A percentile compares a stretch with the other conserved stretches of the same genome.
These are phyloP conservation scores for Plecturocebus donacophilus DNA, from an alignment of 2,113 vertebrate genomes.

Conservation along the genomic window DNA sequence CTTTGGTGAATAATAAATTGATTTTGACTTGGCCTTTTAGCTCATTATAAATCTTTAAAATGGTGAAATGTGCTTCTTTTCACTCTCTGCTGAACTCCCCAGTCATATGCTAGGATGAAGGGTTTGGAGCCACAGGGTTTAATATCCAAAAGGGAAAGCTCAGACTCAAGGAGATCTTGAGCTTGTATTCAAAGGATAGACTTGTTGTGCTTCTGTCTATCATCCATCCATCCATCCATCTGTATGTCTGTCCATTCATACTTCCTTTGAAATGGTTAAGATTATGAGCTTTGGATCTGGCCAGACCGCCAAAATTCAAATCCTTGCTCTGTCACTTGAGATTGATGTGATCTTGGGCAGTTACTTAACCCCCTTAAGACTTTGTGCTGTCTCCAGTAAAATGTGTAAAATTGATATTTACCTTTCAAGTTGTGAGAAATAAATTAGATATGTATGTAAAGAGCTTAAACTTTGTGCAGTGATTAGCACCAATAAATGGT, in stretches of 20 bases:
- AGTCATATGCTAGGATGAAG: constrained; percentile 48
- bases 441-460: background rate
- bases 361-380: background rate
- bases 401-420: background rate
- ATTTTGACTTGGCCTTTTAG: constrained; percentile 83
- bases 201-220: constrained; percentile 9
- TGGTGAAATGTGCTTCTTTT: constrained; percentile 57
- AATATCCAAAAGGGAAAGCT: constrained; percentile 32
- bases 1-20: constrained; percentile 85
- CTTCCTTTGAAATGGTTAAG: background rate
- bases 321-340: background rate
- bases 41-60: constrained; percentile 83
- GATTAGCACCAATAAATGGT: background rate
- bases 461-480: background rate
- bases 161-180: background rate
- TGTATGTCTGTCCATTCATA: background rate
- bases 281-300: background rate
- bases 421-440: background rate
- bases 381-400: background rate
- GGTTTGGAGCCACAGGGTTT: background rate
- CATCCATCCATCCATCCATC: no score
- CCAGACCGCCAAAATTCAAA: constrained; percentile 45
- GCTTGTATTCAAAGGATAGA: background rate
- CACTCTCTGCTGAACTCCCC: constrained; percentile 61
- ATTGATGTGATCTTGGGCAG: background rate